Base-by-base conservation (phyloP, 2,113 vertebrate species). In the Ariopsis seemanni region DNA sequence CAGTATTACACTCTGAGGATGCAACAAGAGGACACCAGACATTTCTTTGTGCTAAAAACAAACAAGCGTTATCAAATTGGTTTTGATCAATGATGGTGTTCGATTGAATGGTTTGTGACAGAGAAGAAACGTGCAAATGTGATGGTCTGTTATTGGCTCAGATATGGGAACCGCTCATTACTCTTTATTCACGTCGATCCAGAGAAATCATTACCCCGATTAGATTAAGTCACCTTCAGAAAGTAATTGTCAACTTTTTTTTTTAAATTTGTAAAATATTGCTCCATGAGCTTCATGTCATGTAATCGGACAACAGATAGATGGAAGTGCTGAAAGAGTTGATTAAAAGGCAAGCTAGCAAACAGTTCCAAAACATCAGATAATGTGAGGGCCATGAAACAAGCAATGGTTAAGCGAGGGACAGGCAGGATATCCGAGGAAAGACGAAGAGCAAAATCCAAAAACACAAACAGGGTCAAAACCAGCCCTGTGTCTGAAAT, bases 211-310 rank as follows among this genome's bases (percentile, higher is more conserved):
- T 74, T 62, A 77, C 20, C 6, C 8, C n/a, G 30, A 72, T 72
- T 57, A 42, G 25, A 85, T 74, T 53, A 27, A 48, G 69, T 74
- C 53, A 62, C 84, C 71, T 85, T 57, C 72, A 63, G 57, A n/a
- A 48, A 42, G 15, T 17, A 48, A 63, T 27, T 58, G 30, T 27
- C 30, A 53, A 60, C 34, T 12, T 27, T 34, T 77, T 75, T 75
- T 11, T 50, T 18, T 18, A 18, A 30, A 30, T 72, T 42, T 17
- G 69, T 18, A 72, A 17, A 72, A 2, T 42, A 8, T 3, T 27
- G 11, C n/a, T 27, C 65, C 65, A 2, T 48, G 69, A 34, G 15
- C 14, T 2, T 72, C 2, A 20, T 72, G 34, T 42, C 34, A 42
- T 42, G 34, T 42, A 42, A 42, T 42, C 2, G 34, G 34, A 42